These are phyloP conservation scores for Phoxinus phoxinus DNA, from an alignment of 2,113 vertebrate genomes.

Conservation along the genomic window DNA sequence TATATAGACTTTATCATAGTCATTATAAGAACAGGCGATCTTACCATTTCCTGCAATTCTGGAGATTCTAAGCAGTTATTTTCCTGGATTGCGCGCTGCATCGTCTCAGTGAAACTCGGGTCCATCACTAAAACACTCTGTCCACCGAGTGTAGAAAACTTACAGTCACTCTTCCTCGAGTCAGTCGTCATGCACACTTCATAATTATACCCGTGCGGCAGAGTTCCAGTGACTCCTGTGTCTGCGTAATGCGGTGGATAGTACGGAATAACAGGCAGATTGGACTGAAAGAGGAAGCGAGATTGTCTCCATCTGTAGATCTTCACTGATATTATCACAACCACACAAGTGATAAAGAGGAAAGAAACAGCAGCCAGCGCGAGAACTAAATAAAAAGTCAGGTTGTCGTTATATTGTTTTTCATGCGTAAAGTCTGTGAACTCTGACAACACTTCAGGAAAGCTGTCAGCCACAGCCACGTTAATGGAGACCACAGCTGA, in stretches of 20 bases:
- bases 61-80: background rate
- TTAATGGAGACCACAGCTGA: constrained; percentile 51
- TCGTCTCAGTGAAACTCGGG: constrained; percentile 38
- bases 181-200: constrained; percentile 82
- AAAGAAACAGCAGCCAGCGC: constrained; percentile 62
- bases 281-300: constrained; percentile 44
- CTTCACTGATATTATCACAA: constrained; percentile 58
- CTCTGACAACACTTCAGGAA: constrained; percentile 49
- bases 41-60: constrained; percentile 43
- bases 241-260: constrained; percentile 59
- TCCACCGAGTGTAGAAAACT: constrained; percentile 44
- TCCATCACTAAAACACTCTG: constrained; percentile 41
- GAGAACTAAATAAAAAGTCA: constrained; percentile 51
- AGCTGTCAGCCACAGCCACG: constrained; percentile 48
- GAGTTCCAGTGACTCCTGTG: constrained; percentile 54
- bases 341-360: constrained; percentile 59
- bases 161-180: constrained; percentile 74
- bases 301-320: constrained; percentile 60
- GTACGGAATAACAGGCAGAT: constrained; percentile 59
- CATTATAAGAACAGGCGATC: too few species aligned
- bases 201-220: constrained; percentile 61
- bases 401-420: constrained; percentile 40
- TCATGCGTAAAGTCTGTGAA: constrained; percentile 37
- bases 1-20: background rate
- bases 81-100: constrained; percentile 37